These are phyloP conservation scores for Rhinoraja longicauda DNA, from an alignment of 2,797 vertebrate species.

Conservation along the genomic window DNA sequence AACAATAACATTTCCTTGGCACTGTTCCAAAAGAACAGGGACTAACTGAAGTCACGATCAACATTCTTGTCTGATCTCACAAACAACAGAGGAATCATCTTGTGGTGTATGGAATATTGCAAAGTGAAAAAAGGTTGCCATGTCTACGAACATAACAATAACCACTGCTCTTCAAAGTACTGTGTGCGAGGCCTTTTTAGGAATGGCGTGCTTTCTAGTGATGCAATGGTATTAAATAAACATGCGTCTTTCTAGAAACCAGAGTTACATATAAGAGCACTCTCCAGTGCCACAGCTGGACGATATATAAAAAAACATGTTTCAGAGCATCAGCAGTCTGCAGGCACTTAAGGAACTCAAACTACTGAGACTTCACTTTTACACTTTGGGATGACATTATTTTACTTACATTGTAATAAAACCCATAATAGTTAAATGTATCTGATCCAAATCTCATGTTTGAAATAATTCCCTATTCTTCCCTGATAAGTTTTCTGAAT, in stretches of 20 bases:
- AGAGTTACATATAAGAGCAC: neutral
- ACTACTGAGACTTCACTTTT: neutral
- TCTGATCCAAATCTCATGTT: neutral
- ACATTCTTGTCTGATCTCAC: neutral
- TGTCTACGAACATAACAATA: neutral
- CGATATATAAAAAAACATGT: conserved; percentile 3
- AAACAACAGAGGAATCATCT: neutral
- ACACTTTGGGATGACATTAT: neutral
- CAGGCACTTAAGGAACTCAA: neutral
- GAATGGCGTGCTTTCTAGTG: neutral
- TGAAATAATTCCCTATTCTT: neutral
- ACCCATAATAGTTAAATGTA: neutral
- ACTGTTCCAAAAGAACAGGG: neutral
- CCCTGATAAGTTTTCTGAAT: neutral
- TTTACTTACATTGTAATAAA: neutral
- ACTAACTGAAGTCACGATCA: neutral
- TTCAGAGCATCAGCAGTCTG: neutral
- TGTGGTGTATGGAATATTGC: neutral
- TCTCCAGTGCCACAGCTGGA: neutral
- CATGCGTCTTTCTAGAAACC: neutral
- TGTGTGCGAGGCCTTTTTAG: neutral
- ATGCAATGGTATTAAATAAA: neutral
- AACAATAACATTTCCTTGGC: neutral
- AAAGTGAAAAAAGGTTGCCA: neutral
- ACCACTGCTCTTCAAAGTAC: neutral